phyloP scores from a whole-genome alignment of 2,888 invertebrate genomes.

The Eurois occulta region DNA sequence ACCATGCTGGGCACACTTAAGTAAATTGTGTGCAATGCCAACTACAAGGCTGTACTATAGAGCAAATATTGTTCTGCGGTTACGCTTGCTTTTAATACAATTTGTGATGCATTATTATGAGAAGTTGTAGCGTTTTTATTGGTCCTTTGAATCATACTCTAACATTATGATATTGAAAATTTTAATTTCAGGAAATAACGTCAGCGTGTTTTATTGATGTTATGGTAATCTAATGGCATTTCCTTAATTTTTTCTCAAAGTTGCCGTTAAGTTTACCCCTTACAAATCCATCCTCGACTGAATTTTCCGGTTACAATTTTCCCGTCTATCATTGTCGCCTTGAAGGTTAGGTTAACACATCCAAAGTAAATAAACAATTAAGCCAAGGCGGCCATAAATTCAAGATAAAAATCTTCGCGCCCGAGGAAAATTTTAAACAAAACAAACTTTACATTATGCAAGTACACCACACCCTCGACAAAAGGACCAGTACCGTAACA shows the following conservation, averaged over 20 bases:
- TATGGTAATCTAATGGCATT: neutral
- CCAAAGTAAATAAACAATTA: conserved; percentile 61
- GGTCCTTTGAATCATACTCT: conserved; percentile 13
- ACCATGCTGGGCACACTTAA: conserved; percentile 37
- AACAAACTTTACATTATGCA: conserved; percentile 69
- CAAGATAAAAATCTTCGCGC: conserved; percentile 68
- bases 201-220: neutral
- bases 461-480: conserved; percentile 67
- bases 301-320: conserved; percentile 7
- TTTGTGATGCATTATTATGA: conserved; percentile 29
- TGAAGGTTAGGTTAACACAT: conserved; percentile 43
- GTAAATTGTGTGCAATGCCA: conserved; percentile 60
- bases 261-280: neutral
- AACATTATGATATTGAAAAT: neutral
- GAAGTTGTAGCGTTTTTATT: conserved; percentile 20
- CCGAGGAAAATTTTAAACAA: conserved; percentile 73
- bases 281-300: neutral
- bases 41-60: conserved; percentile 47
- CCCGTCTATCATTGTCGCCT: neutral
- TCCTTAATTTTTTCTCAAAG: neutral
- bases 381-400: conserved; percentile 69
- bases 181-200: conserved; percentile 10
- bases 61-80: conserved; percentile 45
- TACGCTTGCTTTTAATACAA: conserved; percentile 15
- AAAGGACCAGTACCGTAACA: conserved; percentile 63